A percentile compares a stretch with the other conserved stretches of the same genome.
These are phyloP conservation scores for Paramormyrops hopkinsi DNA, from an alignment of 2,797 vertebrate species.

Conservation along the genomic window DNA sequence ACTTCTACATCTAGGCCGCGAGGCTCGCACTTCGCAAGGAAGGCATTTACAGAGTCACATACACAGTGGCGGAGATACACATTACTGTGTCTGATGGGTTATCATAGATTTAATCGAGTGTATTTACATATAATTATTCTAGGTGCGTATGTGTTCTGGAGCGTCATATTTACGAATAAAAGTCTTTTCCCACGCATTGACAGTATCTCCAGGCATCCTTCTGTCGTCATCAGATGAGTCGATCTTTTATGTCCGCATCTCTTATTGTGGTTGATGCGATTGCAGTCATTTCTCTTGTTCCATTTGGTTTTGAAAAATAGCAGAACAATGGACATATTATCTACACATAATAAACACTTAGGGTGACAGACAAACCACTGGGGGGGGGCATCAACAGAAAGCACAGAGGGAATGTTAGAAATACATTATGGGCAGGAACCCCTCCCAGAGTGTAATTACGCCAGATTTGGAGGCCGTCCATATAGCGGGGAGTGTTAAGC, in stretches of 20 bases:
- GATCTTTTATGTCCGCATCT: not conserved
- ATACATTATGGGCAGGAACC: not conserved
- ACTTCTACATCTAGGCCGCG: not conserved
- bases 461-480: not conserved
- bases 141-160: not conserved
- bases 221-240: not conserved
- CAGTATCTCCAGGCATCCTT: not conserved
- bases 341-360: not conserved
- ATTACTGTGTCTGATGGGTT: not conserved
- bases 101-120: not conserved
- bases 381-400: not conserved
- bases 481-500: not conserved
- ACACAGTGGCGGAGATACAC: not conserved
- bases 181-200: not conserved
- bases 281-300: not conserved
- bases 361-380: not conserved
- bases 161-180: not conserved
- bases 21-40: not conserved
- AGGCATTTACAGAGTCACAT: not conserved
- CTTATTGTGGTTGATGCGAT: not conserved
- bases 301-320: not conserved
- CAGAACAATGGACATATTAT: constrained; percentile 7
- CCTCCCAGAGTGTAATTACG: not conserved
- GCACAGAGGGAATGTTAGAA: not conserved
- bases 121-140: not conserved